phyloP scores from a whole-genome alignment of 2,888 invertebrate genomes.

The Brassicogethes aeneus region DNA sequence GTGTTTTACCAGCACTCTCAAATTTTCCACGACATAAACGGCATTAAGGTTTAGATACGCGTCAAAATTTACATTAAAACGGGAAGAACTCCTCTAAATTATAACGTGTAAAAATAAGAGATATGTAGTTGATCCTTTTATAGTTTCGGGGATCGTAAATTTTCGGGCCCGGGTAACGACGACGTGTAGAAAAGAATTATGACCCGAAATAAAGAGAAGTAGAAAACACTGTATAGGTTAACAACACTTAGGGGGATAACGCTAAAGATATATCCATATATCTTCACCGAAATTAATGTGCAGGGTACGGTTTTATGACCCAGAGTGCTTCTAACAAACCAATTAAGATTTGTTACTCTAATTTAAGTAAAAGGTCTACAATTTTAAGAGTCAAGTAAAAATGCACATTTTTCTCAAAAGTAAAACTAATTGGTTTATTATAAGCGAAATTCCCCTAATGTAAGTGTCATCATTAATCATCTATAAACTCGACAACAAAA shows the following conservation, averaged over 20 bases:
- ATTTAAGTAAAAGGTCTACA: no score
- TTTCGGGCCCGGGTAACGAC: conserved; percentile 26
- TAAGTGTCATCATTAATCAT: no score
- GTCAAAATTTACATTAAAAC: conserved; percentile 21
- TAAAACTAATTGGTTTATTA: no score
- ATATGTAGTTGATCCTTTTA: conserved; percentile 38
- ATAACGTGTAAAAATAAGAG: conserved; percentile 39
- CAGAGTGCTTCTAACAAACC: no score
- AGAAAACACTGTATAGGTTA: conserved; percentile 19
- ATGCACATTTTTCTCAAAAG: no score
- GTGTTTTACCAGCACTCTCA: conserved; percentile 29
- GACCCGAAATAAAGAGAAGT: conserved; percentile 17
- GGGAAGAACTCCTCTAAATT: conserved; percentile 32
- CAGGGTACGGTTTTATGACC: no score
- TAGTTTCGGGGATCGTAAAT: conserved; percentile 33
- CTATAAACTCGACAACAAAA: no score
- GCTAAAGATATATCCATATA: conserved; percentile 8
- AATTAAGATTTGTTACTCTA: no score
- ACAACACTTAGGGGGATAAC: conserved; percentile 16
- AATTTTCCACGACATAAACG: conserved; percentile 36
- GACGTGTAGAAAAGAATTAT: conserved; percentile 24
- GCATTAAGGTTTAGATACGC: conserved; percentile 34
- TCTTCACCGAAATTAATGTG: conserved; percentile 5
- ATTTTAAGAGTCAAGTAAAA: no score
- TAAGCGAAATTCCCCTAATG: no score